These are phyloP conservation scores for Caenorhabditis plicata DNA, from an alignment of 2,888 invertebrate species.

Conservation along the genomic window DNA sequence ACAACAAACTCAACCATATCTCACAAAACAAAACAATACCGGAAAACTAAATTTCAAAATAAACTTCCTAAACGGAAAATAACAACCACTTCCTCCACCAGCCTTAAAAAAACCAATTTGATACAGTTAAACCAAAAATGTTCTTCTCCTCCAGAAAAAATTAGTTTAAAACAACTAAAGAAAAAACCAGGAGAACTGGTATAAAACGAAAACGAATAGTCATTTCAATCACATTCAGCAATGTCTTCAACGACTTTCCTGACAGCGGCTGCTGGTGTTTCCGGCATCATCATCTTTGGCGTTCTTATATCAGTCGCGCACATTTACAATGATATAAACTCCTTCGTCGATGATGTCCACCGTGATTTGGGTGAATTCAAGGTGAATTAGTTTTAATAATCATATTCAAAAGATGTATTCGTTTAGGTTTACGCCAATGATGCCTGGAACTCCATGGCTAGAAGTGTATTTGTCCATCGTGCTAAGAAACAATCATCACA, in stretches of 20 bases:
- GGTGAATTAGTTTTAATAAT: conserved; percentile 14
- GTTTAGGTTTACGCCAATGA: conserved; percentile 33
- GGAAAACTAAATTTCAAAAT: too few species aligned
- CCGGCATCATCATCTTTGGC: conserved; percentile 28
- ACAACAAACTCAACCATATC: too few species aligned
- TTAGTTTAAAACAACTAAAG: too few species aligned
- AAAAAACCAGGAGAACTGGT: neutral
- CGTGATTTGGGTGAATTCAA: conserved; percentile 36
- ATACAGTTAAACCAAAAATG: too few species aligned
- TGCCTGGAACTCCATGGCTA: conserved; percentile 36
- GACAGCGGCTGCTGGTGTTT: conserved; percentile 25
- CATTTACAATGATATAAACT: conserved; percentile 37
- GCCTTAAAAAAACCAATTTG: too few species aligned
- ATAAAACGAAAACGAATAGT: neutral
- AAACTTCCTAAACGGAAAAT: too few species aligned
- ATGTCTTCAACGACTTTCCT: conserved; percentile 31
- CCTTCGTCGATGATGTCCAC: conserved; percentile 33
- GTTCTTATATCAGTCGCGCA: conserved; percentile 24
- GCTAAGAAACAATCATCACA: conserved; percentile 32
- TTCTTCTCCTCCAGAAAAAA: too few species aligned
- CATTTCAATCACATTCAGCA: conserved; percentile 13
- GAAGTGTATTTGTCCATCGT: conserved; percentile 22
- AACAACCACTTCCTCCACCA: too few species aligned
- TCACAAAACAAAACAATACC: too few species aligned
- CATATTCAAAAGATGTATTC: neutral